phyloP scores from a whole-genome alignment of 2,888 invertebrate species.

The Deilephila elpenor region DNA sequence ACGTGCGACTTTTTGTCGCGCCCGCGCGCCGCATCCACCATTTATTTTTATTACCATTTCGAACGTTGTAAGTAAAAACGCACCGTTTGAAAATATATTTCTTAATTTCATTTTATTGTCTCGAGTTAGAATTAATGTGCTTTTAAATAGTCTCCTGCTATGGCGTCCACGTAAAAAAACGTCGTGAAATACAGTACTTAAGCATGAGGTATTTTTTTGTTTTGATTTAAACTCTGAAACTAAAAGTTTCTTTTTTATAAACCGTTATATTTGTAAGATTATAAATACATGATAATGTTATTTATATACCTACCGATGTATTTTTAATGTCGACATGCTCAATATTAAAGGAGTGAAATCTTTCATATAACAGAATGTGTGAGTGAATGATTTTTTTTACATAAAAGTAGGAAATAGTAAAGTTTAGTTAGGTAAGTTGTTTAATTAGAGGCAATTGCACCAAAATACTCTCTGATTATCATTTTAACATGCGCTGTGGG shows the following conservation, averaged over 20 bases:
- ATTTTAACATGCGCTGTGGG: too few species aligned
- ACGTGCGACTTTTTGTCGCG: constrained; percentile 68
- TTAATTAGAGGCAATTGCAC: too few species aligned
- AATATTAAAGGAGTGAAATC: too few species aligned
- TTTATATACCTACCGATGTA: not conserved
- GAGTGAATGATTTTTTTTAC: too few species aligned
- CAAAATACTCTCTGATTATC: too few species aligned
- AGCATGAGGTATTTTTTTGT: too few species aligned
- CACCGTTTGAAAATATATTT: constrained; percentile 22
- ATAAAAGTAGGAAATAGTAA: too few species aligned
- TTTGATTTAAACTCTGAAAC: too few species aligned
- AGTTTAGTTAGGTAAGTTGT: too few species aligned
- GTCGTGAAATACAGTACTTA: not conserved
- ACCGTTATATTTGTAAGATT: not conserved
- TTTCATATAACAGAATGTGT: too few species aligned
- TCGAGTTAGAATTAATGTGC: constrained; percentile 13
- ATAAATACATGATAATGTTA: not conserved
- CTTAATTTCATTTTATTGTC: constrained; percentile 24
- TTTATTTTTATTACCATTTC: constrained; percentile 48
- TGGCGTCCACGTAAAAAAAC: not conserved
- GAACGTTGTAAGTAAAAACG: constrained; percentile 33
- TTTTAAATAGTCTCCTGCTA: constrained; percentile 6
- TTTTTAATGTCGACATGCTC: too few species aligned
- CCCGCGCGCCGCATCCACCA: constrained; percentile 37
- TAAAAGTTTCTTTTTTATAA: not conserved